These are phyloP conservation scores for Sialis fuliginosa DNA, from an alignment of 2,888 invertebrate genomes.

Conservation along the genomic window DNA sequence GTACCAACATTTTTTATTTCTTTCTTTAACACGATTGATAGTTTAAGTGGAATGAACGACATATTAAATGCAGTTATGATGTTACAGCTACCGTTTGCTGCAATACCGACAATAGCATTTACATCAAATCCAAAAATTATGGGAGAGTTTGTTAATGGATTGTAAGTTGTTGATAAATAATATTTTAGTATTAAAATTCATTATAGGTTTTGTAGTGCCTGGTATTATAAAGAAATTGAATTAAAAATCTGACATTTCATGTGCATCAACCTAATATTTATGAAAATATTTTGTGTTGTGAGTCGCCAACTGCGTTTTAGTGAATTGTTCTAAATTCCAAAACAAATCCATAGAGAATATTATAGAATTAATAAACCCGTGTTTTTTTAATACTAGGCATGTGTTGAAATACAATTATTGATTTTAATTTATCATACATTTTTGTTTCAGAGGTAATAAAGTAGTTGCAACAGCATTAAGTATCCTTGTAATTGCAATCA, in stretches of 20 bases:
- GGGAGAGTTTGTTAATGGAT: constrained; percentile 69
- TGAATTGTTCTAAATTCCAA: too few species aligned
- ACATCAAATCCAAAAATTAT: constrained; percentile 62
- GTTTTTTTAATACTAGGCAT: too few species aligned
- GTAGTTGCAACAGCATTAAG: constrained; percentile 47
- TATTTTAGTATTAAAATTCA: not conserved
- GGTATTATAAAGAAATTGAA: too few species aligned
- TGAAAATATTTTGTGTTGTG: too few species aligned
- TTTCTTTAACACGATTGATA: constrained; percentile 43
- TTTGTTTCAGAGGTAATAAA: constrained; percentile 44
- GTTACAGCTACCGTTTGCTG: constrained; percentile 73
- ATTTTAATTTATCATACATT: constrained; percentile 4
- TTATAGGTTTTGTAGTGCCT: not conserved
- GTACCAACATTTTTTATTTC: constrained; percentile 52
- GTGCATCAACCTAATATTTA: too few species aligned
- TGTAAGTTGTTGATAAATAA: constrained; percentile 30
- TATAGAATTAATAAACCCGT: too few species aligned
- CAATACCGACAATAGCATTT: constrained; percentile 71
- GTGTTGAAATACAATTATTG: not conserved
- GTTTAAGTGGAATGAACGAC: constrained; percentile 69
- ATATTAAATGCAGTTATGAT: constrained; percentile 74
- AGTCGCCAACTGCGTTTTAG: too few species aligned
- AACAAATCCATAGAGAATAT: too few species aligned
- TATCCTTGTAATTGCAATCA: constrained; percentile 55
- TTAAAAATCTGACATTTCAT: not conserved